Percentiles rank a stretch among this genome's conserved stretches.
phyloP scores from a whole-genome alignment of 2,888 invertebrate genomes.

The Drosophila multiciliata region DNA sequence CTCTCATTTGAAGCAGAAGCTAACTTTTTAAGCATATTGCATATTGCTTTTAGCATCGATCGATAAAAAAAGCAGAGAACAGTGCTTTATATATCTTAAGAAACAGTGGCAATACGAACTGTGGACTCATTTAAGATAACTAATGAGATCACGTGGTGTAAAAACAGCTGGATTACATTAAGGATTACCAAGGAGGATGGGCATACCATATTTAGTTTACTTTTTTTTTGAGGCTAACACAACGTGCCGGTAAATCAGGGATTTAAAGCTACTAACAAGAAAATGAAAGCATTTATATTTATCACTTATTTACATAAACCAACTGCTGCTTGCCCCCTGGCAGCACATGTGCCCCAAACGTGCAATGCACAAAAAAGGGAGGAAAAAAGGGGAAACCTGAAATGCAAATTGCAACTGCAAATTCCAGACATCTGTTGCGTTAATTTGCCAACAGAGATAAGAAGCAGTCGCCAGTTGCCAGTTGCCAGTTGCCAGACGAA shows the following conservation, averaged over 20 bases:
- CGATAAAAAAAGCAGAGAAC: not conserved
- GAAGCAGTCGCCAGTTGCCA: conserved; percentile 25
- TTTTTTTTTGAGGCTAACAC: not conserved
- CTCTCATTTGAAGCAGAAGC: conserved; percentile 2
- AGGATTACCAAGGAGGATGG: not conserved
- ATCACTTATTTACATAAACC: not conserved
- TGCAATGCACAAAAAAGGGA: not conserved
- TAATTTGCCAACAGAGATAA: conserved; percentile 63
- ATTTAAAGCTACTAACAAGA: conserved; percentile 26
- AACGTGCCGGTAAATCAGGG: conserved; percentile 5
- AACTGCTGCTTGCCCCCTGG: not conserved
- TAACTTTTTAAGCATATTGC: not conserved
- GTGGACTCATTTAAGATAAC: no score
- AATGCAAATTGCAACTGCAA: conserved; percentile 36
- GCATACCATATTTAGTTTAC: not conserved
- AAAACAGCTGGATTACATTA: not conserved
- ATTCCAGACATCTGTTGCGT: conserved; percentile 49
- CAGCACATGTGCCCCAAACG: not conserved
- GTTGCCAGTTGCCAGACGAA: not conserved
- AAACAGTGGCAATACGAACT: not conserved
- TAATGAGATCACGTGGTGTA: not conserved
- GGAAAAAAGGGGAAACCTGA: conserved; percentile 2
- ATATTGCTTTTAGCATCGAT: not conserved
- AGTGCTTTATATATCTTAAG: not conserved
- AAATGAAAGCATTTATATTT: not conserved